Base-by-base conservation (phyloP, 2,888 invertebrate species). In the Isoperla grammatica region DNA sequence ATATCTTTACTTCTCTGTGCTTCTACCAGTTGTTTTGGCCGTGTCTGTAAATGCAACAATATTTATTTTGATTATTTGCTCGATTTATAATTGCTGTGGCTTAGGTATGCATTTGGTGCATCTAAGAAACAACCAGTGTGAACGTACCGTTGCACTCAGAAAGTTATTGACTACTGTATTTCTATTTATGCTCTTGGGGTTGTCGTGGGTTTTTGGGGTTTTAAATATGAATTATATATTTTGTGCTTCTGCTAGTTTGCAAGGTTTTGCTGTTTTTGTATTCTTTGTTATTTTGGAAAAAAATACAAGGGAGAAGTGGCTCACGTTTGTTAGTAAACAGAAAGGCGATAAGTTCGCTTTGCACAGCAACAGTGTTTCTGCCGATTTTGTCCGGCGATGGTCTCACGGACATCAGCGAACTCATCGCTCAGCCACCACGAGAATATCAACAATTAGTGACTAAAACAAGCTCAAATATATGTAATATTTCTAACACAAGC, bases 61-160 rank as follows among this genome's bases (percentile, higher is more conserved):
- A 11, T 63, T 60, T 23, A 22, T 56, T 8, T 45, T 58, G 17
- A 56, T 63, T 22, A 42, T 48, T 1, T 49, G 35, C 23, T 57
- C 57, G 8, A 57, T 61, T 19, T 61, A 48, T 20, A 46, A 57
- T 12, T 13, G 22, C 5, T 42, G 37, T 23, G 48, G 53, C 9
- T 23, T 48, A 22, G 55, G 59, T 12, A 72, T 82, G 39, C 78
- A 79, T 46, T 76, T 79, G 62, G 74, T 77, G 62, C 45, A 48
- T 5, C 12, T 37, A 12, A 76, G 79, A 8, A 40, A 40, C 29
- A 39, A 56, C 40, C 54, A 60, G 19, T 29, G 3, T 22, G 11
- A 17, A 23, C 58, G 57, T n/a, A 23, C 37, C 9, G 11, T 55
- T 23, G 61, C 61, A 11, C 15, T 53, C 1, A 20, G 59, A 9